Evolutionary conservation across 30 jellyfish, hydroid and myxozoan genomes (phyloP).

Genomic region (Turritopsis rubra): DNA sequence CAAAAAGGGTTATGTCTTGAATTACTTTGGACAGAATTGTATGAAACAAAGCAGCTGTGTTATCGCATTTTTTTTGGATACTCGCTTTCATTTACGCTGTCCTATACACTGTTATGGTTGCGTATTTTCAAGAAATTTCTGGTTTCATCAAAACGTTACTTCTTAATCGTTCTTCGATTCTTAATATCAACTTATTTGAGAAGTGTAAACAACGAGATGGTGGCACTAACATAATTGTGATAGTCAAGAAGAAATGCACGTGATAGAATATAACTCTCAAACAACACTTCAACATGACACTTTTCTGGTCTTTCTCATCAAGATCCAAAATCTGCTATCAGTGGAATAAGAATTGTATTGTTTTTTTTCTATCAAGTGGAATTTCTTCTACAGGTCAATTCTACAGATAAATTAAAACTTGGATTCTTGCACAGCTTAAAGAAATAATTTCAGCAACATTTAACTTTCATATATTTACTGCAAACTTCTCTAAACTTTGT

Average conservation of each 20-base stretch:
- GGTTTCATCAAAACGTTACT: not conserved
- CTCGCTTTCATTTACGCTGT: not conserved
- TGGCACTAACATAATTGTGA: too few species aligned
- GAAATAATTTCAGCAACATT: not conserved
- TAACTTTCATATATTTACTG: not conserved
- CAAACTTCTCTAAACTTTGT: not conserved
- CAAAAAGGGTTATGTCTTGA: not conserved
- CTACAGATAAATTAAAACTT: not conserved
- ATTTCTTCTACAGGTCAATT: not conserved
- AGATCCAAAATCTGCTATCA: not conserved
- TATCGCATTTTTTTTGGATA: not conserved
- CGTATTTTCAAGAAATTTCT: not conserved
- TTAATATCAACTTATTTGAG: not conserved
- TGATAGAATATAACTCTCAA: not conserved
- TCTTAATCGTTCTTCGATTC: not conserved
- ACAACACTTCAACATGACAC: not conserved
- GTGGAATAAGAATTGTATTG: not conserved
- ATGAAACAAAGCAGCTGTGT: not conserved
- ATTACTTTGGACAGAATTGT: not conserved
- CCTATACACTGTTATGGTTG: not conserved
- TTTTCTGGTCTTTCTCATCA: not conserved
- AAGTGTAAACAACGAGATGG: not conserved
- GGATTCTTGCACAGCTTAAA: not conserved
- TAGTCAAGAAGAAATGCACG: not conserved
- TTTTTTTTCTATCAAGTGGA: not conserved